phyloP scores from a whole-genome alignment of 2,888 invertebrate genomes.

The Drosophila neotestacea region DNA sequence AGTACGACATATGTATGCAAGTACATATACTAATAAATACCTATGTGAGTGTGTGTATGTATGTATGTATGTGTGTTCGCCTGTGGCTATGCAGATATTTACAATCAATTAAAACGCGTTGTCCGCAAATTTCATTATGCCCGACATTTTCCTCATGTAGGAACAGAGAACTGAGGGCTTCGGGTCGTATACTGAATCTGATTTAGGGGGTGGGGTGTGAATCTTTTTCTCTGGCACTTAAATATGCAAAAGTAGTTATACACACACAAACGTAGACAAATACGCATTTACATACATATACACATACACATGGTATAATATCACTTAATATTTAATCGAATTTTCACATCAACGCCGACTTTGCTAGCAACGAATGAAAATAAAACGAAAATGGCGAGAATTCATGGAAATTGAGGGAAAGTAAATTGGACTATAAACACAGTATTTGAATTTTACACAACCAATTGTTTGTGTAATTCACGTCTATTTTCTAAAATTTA shows the following conservation, averaged over 20 bases:
- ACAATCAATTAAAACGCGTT: slow-evolving; percentile 74
- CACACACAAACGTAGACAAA: slow-evolving; percentile 18
- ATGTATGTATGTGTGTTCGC: slow-evolving; percentile 6
- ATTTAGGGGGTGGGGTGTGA: slow-evolving; percentile 33
- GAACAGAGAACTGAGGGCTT: slow-evolving; percentile 1
- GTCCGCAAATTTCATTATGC: slow-evolving; percentile 72
- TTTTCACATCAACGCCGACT: slow-evolving; percentile 57
- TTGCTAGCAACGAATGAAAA: slow-evolving; percentile 24
- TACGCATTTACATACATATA: background rate
- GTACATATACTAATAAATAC: background rate
- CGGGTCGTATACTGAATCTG: slow-evolving; percentile 26
- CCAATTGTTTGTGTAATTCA: background rate
- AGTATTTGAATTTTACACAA: background rate
- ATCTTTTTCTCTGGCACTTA: slow-evolving; percentile 64
- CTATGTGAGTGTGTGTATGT: background rate
- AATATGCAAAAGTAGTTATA: slow-evolving; percentile 72
- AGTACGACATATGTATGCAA: background rate
- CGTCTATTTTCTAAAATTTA: background rate
- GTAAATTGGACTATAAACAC: slow-evolving; percentile 1
- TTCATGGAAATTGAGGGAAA: slow-evolving; percentile 7
- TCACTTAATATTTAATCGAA: slow-evolving; percentile 77
- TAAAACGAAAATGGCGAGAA: slow-evolving; percentile 8
- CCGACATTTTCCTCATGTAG: slow-evolving; percentile 36
- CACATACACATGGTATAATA: slow-evolving; percentile 48
- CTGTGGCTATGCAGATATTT: slow-evolving; percentile 65